These are phyloP conservation scores for Egretta garzetta DNA, from an alignment of 2,113 vertebrate species.

Conservation along the genomic window DNA sequence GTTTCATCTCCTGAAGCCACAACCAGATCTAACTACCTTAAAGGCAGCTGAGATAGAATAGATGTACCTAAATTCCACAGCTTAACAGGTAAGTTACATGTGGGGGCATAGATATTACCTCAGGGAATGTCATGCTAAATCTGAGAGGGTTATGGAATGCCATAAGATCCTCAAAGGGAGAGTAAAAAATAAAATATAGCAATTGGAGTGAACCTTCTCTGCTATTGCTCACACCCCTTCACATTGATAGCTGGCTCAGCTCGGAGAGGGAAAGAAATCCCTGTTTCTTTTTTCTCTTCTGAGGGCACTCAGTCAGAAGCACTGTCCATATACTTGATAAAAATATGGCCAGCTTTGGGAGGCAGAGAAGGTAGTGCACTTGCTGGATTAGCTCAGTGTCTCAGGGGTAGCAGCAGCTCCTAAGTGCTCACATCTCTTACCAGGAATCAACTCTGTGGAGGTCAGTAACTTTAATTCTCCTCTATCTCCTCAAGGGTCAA, in stretches of 20 bases:
- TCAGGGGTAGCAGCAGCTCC: neutral
- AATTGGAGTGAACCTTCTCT: neutral
- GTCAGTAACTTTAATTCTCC: neutral
- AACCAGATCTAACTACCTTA: neutral
- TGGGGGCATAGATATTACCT: neutral
- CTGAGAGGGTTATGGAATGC: neutral
- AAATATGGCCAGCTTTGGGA: neutral
- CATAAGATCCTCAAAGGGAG: neutral
- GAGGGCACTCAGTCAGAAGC: neutral
- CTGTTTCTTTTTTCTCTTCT: neutral
- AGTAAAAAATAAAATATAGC: neutral
- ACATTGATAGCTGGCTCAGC: neutral
- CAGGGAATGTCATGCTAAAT: neutral
- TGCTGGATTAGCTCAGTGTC: neutral
- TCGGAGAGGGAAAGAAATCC: neutral
- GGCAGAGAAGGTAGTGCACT: neutral
- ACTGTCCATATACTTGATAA: neutral
- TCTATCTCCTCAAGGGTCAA: neutral
- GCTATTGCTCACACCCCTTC: neutral
- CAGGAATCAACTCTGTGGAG: neutral
- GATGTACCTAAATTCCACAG: neutral
- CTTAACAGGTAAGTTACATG: fast-evolving
- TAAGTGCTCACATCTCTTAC: neutral
- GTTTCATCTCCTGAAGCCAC: neutral
- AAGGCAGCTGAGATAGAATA: neutral